Percentiles rank a stretch among this genome's conserved stretches.
Evolutionary conservation across 2,797 vertebrate genomes (phyloP).

Genomic region (Melanotaenia pygmaea): DNA sequence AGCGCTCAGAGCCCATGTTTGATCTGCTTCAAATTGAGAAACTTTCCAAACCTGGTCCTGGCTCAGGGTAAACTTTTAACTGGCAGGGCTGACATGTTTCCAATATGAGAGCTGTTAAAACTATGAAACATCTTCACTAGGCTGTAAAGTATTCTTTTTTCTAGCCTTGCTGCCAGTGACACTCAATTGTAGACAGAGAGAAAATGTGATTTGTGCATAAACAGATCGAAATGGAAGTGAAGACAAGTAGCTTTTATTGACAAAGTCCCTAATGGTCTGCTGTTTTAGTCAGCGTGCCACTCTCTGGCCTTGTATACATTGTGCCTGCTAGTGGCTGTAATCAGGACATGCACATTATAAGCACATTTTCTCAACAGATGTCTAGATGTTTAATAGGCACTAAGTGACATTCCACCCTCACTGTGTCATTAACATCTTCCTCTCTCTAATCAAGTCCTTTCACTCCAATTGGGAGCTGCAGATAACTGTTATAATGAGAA

Average conservation of each 20-base stretch:
- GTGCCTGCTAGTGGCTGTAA: slow-evolving; percentile 44
- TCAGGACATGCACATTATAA: slow-evolving; percentile 63
- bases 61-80: slow-evolving; percentile 43
- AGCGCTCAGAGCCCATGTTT: slow-evolving; percentile 29
- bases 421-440: slow-evolving; percentile 72
- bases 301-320: slow-evolving; percentile 37
- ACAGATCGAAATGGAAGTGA: slow-evolving; percentile 50
- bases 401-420: slow-evolving; percentile 72
- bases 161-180: slow-evolving; percentile 27
- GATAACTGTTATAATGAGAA: slow-evolving; percentile 77
- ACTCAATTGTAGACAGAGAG: slow-evolving; percentile 38
- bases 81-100: slow-evolving; percentile 12
- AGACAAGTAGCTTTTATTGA: slow-evolving; percentile 67
- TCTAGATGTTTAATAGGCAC: slow-evolving; percentile 81
- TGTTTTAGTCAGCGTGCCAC: slow-evolving; percentile 57
- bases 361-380: slow-evolving; percentile 64
- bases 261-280: slow-evolving; percentile 61
- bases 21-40: slow-evolving; percentile 33
- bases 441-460: slow-evolving; percentile 75
- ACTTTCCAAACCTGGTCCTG: slow-evolving; percentile 34
- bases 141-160: slow-evolving; percentile 9
- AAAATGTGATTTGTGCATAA: slow-evolving; percentile 52
- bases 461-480: slow-evolving; percentile 61
- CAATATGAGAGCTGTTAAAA: slow-evolving; percentile 16
- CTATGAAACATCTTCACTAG: slow-evolving; percentile 28